phyloP scores from a whole-genome alignment of 2,113 vertebrate species.

The Pachycephala philippinensis region DNA sequence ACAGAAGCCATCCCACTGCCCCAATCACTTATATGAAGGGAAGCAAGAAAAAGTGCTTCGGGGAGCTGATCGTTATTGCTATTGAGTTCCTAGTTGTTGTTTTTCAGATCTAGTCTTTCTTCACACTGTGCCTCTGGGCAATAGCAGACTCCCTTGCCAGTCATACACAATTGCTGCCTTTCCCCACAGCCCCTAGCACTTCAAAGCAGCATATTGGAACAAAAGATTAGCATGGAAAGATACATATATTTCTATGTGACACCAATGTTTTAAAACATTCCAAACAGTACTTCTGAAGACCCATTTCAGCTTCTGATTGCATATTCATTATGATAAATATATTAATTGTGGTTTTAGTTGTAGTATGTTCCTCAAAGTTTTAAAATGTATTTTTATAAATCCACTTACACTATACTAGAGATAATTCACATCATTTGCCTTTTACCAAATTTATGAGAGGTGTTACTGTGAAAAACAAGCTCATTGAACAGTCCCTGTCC shows the following conservation, averaged over 20 bases:
- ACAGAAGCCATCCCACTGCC: neutral
- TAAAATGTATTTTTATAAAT: neutral
- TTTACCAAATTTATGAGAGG: neutral
- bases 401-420: neutral
- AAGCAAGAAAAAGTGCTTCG: neutral
- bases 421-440: neutral
- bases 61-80: neutral
- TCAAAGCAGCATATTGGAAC: neutral
- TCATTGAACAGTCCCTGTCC: neutral
- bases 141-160: neutral
- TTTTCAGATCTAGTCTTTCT: neutral
- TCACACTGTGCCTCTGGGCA: neutral
- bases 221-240: neutral
- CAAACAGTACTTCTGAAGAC: neutral
- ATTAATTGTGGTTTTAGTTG: neutral
- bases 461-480: neutral
- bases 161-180: neutral
- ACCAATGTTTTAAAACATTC: neutral
- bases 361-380: neutral
- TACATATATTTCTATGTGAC: neutral
- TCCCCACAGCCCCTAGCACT: neutral
- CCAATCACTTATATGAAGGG: neutral
- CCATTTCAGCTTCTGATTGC: neutral
- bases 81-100: neutral
- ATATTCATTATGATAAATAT: neutral